phyloP scores from a whole-genome alignment of 1,140 invertebrate species.

The Venustaconcha ellipsiformis region DNA sequence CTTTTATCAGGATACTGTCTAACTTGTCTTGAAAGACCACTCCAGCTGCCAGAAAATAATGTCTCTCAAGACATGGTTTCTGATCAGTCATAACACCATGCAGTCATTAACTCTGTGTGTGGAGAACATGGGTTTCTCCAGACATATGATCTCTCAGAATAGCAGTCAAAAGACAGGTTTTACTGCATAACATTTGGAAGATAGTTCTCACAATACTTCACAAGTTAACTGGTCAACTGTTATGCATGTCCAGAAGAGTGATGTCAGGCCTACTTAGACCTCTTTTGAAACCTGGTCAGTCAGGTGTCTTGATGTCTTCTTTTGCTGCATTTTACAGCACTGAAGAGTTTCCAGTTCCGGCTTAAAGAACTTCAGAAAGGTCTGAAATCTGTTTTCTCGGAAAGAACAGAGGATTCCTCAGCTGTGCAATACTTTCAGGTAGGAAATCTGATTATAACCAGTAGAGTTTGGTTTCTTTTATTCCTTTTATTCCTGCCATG shows the following conservation, averaged over 20 bases:
- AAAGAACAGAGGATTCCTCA: conserved; percentile 96
- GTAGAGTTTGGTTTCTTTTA: no score
- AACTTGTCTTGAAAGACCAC: no score
- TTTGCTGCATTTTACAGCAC: conserved; percentile 40
- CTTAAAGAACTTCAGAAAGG: conserved; percentile 53
- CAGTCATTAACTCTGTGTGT: no score
- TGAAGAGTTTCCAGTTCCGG: conserved; percentile 55
- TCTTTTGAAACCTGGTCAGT: background rate
- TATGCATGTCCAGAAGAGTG: background rate
- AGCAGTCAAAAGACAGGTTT: no score
- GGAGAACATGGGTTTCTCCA: background rate
- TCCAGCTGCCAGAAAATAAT: no score
- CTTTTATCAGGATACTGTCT: background rate
- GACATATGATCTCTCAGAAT: background rate
- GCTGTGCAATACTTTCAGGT: conserved; percentile 94
- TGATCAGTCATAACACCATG: no score
- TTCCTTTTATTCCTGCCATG: no score
- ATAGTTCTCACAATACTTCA: no score
- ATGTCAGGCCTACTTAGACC: no score
- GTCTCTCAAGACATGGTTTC: no score
- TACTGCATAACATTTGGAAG: no score
- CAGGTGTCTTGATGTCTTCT: conserved; percentile 1
- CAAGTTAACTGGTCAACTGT: no score
- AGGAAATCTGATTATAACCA: conserved; percentile 7
- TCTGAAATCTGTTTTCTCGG: conserved; percentile 82